phyloP scores from a whole-genome alignment of 2,888 invertebrate genomes.

The Sminthurides aquaticus region DNA sequence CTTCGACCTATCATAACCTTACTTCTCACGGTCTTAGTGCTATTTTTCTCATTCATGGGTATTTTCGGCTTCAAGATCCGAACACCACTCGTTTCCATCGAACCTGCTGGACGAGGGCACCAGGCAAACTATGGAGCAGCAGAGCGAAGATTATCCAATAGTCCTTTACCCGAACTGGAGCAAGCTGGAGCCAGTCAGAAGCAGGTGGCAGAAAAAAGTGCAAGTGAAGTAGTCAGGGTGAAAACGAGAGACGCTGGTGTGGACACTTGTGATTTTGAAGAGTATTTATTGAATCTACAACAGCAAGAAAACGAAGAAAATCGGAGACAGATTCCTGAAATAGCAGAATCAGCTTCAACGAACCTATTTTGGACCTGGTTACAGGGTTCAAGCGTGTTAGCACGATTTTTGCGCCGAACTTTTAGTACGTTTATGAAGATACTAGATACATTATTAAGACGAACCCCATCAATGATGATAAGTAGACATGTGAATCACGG shows the following conservation, averaged over 20 bases:
- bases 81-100: slow-evolving; percentile 34
- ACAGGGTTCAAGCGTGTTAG: background rate
- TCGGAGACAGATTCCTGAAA: background rate
- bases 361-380: background rate
- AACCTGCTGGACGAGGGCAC: slow-evolving; percentile 25
- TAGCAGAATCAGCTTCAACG: background rate
- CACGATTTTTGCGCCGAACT: background rate
- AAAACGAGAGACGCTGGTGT: slow-evolving; percentile 31
- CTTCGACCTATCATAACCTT: slow-evolving; percentile 31
- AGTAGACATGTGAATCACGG: background rate
- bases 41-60: slow-evolving; percentile 30
- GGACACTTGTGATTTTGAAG: slow-evolving; percentile 40
- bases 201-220: slow-evolving; percentile 14
- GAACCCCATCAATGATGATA: background rate
- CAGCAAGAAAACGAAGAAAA: background rate
- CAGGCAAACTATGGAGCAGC: background rate
- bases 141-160: background rate
- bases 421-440: background rate
- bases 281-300: slow-evolving; percentile 20
- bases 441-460: background rate
- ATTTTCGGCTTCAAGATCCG: slow-evolving; percentile 29
- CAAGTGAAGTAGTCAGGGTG: slow-evolving; percentile 27
- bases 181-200: slow-evolving; percentile 4
- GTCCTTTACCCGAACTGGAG: background rate
- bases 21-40: slow-evolving; percentile 16